Base-by-base conservation (phyloP, 2,888 invertebrate genomes). In the Andrena hattorfiana region DNA sequence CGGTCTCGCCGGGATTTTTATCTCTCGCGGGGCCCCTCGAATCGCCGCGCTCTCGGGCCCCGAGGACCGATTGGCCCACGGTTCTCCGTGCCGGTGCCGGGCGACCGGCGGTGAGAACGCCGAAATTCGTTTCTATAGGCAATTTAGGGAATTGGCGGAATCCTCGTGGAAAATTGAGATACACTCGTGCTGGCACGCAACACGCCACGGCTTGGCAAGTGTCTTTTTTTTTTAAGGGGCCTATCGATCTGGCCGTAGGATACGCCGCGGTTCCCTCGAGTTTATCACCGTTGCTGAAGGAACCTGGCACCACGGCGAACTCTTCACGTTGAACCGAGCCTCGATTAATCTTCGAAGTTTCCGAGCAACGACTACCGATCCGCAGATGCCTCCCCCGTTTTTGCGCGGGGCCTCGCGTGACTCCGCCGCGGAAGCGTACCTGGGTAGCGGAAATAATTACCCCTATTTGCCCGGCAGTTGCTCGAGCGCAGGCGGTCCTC, bases 371-470 rank as follows among this genome's bases (percentile, higher is more conserved):
- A 28, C n/a, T 42, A n/a, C 13, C 32, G 62, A 20, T 35, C 30
- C 30, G 59, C 20, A 20, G 16, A 54, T 20, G 56, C 23, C 48
- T 26, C 54, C 30, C 30, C 32, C 23, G 48, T 13, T 28, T n/a
- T n/a, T 77, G 26, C 62, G 10, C 16, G 23, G 8, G 2, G 16
- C 4, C 10, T 64, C 63, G 69, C 73, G 81, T 67, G 73, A 81
- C 73, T 70, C 48, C 16, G n/a, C 8, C 67, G 2, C 71, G 76
- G 76, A 82, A 68, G 49, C 59, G 69, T 59, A 68, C 10, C 51
- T 48, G 6, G 67, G 32, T 69, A 64, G 75, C 75, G 81, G 81
- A 82, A 81, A 75, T 81, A 75, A 82, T 82, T 82, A 54, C 66
- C 82, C 66, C 42, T 67, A 62, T 67, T 75, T 81, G 60, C 66